These are phyloP conservation scores for Furcifer pardalis DNA, from an alignment of 2,797 vertebrate species.

Conservation along the genomic window DNA sequence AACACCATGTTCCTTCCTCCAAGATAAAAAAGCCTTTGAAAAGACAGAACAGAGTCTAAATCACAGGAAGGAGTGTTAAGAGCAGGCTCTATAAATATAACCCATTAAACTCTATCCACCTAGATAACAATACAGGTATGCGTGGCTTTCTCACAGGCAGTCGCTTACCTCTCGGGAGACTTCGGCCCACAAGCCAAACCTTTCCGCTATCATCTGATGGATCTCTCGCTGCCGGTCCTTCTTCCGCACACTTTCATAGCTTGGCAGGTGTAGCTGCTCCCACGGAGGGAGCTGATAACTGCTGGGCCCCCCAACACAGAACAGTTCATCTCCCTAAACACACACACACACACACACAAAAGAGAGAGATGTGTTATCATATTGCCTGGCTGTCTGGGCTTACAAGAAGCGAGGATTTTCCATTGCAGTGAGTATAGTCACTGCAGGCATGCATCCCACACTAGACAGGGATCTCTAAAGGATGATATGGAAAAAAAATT, in stretches of 20 bases:
- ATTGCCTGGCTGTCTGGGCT: neutral
- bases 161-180: conserved; percentile 53
- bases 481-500: too few relatives aligned
- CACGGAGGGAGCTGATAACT: conserved; percentile 75
- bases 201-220: conserved; percentile 84
- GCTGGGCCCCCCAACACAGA: conserved; percentile 79
- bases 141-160: neutral
- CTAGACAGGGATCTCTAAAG: neutral
- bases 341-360: conserved; percentile 23
- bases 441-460: too few relatives aligned
- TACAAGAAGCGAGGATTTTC: neutral
- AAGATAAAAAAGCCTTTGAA: conserved; percentile 45
- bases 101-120: neutral
- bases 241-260: conserved; percentile 84
- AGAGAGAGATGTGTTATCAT: conserved; percentile 15
- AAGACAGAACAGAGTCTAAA: conserved; percentile 42
- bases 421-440: too few relatives aligned
- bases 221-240: conserved; percentile 86
- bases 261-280: conserved; percentile 79
- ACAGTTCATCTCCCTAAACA: conserved; percentile 77
- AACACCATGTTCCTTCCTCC: conserved; percentile 44
- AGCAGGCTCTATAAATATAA: neutral
- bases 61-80: neutral
- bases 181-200: conserved; percentile 80
- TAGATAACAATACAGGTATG: neutral